Percentiles rank a stretch among this genome's conserved stretches.
Conservation (phyloP, 1,140 invertebrate genomes). For the Caenorhabditis briggsae region DNA sequence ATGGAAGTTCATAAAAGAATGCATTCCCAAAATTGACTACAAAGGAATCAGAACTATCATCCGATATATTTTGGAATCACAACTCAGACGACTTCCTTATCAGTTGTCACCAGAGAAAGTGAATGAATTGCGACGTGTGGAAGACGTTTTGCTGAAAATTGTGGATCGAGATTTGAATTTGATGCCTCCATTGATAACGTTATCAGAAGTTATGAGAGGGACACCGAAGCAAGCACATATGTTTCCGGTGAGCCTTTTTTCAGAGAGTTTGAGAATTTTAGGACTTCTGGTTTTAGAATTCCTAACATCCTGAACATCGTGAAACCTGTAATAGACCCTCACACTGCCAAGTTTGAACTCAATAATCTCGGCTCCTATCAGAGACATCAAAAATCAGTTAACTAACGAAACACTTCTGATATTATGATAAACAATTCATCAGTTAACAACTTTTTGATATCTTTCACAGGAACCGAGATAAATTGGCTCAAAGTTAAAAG, state of each 20-base stretch:
- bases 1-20: conserved; percentile 17
- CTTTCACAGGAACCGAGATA: too few relatives aligned
- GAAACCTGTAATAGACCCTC: too few relatives aligned
- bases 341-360: too few relatives aligned
- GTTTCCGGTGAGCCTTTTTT: background rate
- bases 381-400: too few relatives aligned
- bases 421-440: too few relatives aligned
- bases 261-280: too few relatives aligned
- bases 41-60: conserved; percentile 27
- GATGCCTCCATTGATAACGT: conserved; percentile 16
- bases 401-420: too few relatives aligned
- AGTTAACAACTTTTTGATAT: too few relatives aligned
- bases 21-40: conserved; percentile 44
- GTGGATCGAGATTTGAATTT: conserved; percentile 9
- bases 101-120: background rate
- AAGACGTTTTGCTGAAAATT: background rate
- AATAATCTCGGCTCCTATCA: too few relatives aligned
- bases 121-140: background rate
- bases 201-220: conserved; percentile 25
- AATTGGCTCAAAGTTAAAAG: too few relatives aligned
- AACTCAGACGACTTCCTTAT: background rate
- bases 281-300: too few relatives aligned
- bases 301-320: too few relatives aligned
- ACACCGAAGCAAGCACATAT: conserved; percentile 26
- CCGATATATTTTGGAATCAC: conserved; percentile 39